phyloP scores from a whole-genome alignment of 2,113 vertebrate species.

The Dasyprocta punctata region DNA sequence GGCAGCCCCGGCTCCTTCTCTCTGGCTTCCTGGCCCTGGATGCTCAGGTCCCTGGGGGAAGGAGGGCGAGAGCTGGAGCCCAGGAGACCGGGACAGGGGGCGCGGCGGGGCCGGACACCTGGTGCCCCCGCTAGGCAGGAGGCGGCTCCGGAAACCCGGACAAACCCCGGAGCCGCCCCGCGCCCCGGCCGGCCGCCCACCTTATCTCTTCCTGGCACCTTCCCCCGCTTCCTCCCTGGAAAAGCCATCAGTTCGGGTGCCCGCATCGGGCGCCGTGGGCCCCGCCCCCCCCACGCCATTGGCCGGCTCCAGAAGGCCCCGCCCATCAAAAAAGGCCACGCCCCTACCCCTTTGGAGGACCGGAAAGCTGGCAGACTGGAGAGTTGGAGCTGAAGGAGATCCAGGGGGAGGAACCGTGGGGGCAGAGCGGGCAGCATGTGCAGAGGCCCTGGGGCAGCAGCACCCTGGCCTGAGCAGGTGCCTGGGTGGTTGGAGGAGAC shows the following conservation, averaged over 20 bases:
- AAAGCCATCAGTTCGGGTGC: constrained; percentile 65
- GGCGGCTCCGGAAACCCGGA: constrained; percentile 77
- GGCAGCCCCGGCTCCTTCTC: no score
- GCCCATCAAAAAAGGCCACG: background rate
- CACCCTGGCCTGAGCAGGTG: background rate
- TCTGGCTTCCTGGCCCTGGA: background rate
- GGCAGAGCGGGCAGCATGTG: background rate
- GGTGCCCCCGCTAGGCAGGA: constrained; percentile 57
- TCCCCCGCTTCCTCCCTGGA: constrained; percentile 77
- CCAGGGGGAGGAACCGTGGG: background rate
- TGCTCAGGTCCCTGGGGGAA: background rate
- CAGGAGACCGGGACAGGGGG: background rate
- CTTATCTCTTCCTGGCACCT: constrained; percentile 86
- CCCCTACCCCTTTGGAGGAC: background rate
- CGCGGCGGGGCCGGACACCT: constrained; percentile 69
- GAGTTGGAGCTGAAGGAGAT: background rate
- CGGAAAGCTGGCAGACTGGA: background rate
- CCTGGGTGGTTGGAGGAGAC: background rate
- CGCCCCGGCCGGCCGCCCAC: constrained; percentile 48
- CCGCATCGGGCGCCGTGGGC: background rate
- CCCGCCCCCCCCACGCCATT: background rate
- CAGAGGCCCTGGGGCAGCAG: constrained; percentile 21
- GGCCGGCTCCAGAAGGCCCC: fast-evolving
- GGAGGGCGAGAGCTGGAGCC: background rate
- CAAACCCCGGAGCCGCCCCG: constrained; percentile 72